Evolutionary conservation across 2,888 invertebrate species (phyloP).

Genomic region (Gisinianus flammeolus): DNA sequence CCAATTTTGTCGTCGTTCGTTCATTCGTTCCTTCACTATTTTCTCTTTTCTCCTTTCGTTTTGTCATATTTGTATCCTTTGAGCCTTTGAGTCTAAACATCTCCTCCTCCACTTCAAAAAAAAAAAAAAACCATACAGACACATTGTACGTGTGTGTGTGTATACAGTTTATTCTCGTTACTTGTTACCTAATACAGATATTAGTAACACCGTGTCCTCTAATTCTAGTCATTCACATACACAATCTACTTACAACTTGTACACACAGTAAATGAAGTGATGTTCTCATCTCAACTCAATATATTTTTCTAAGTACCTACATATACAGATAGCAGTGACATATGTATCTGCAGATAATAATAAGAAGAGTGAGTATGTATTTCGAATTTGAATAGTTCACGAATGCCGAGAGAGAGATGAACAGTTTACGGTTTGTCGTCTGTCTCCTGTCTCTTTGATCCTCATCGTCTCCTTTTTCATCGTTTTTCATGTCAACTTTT

Average conservation of each 20-base stretch:
- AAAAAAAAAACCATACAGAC: not conserved
- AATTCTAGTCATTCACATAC: not conserved
- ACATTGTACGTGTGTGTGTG: not conserved
- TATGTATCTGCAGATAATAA: no score
- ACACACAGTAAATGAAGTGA: not conserved
- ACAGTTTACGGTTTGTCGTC: slow-evolving; percentile 16
- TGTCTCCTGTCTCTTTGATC: slow-evolving; percentile 10
- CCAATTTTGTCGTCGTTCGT: slow-evolving; percentile 21
- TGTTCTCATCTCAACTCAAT: not conserved
- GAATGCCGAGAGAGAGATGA: not conserved
- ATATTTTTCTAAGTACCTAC: not conserved
- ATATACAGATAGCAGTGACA: not conserved
- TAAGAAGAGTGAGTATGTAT: not conserved
- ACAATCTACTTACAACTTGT: not conserved
- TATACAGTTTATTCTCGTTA: not conserved
- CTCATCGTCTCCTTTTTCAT: slow-evolving; percentile 8
- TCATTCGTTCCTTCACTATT: not conserved
- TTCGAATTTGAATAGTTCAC: not conserved
- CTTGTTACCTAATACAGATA: not conserved
- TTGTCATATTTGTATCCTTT: not conserved
- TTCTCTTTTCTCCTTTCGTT: not conserved
- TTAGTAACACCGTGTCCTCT: not conserved
- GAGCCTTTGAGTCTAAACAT: slow-evolving; percentile 25
- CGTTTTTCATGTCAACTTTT: not conserved
- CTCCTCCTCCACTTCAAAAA: slow-evolving; percentile 16